These are phyloP conservation scores for Forbesichthys papilliferus DNA, from an alignment of 2,113 vertebrate species.

Conservation along the genomic window DNA sequence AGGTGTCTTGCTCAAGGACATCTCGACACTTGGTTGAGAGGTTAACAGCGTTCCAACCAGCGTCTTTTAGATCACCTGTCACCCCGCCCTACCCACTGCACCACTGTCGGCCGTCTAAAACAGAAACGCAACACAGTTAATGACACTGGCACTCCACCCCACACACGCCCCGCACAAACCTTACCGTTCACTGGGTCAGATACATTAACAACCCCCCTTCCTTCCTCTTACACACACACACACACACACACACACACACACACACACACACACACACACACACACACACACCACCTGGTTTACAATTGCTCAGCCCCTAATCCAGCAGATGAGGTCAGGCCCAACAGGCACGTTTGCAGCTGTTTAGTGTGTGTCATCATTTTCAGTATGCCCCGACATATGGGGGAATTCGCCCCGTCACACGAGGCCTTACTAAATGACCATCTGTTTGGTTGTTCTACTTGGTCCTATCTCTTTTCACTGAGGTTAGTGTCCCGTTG, in stretches of 20 bases:
- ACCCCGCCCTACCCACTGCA: too few species aligned
- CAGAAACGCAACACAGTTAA: background rate
- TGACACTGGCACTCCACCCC: background rate
- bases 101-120: background rate
- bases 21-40: too few species aligned
- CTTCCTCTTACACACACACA: background rate
- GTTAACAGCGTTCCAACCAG: too few species aligned
- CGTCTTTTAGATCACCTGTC: too few species aligned
- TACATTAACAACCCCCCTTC: constrained; percentile 14
- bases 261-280: constrained; percentile 19
- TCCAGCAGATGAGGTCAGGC: constrained; percentile 63
- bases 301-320: constrained; percentile 38
- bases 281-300: constrained; percentile 49
- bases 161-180: background rate
- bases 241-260: constrained; percentile 17
- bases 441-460: too few species aligned
- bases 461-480: too few species aligned
- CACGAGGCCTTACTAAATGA: background rate
- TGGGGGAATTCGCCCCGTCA: constrained; percentile 35
- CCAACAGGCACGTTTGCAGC: constrained; percentile 58
- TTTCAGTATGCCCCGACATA: constrained; percentile 54
- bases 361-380: constrained; percentile 52
- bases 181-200: too few species aligned
- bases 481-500: background rate
- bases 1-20: too few species aligned